Evolutionary conservation across 1,140 invertebrate species (phyloP).

Genomic region (Bradysia coprophila): DNA sequence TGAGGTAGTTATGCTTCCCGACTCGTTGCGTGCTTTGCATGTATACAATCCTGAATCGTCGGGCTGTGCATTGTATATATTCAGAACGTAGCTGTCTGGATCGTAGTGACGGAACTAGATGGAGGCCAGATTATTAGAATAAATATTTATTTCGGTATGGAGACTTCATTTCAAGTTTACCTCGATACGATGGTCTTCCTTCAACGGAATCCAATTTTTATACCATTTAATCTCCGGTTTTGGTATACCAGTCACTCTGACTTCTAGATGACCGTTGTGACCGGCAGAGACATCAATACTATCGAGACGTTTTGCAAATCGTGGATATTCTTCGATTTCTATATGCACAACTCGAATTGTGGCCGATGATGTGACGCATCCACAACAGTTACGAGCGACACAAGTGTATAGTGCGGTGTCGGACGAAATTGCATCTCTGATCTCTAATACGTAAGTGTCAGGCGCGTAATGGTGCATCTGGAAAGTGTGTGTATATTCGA

Average conservation of each 20-base stretch:
- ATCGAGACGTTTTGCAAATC: too few species aligned
- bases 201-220: constrained; percentile 86
- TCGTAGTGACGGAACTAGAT: constrained; percentile 57
- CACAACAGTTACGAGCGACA: too few species aligned
- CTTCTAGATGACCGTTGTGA: constrained; percentile 54
- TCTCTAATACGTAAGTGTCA: too few species aligned
- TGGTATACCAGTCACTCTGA: constrained; percentile 74
- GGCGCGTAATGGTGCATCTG: too few species aligned
- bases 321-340: too few species aligned
- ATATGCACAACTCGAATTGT: too few species aligned
- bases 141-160: constrained; percentile 22
- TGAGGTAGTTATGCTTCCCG: constrained; percentile 74
- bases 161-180: too few species aligned
- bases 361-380: too few species aligned
- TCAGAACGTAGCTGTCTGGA: constrained; percentile 65
- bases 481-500: too few species aligned
- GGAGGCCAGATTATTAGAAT: constrained; percentile 8
- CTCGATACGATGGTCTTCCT: constrained; percentile 60
- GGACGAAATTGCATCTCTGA: too few species aligned
- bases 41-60: constrained; percentile 91
- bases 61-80: constrained; percentile 67
- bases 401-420: too few species aligned
- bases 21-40: constrained; percentile 78
- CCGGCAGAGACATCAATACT: too few species aligned
- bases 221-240: constrained; percentile 93